Percentiles rank a stretch among this genome's conserved stretches.
Conservation (phyloP, 1,140 invertebrate species). For the Apis mellifera region DNA sequence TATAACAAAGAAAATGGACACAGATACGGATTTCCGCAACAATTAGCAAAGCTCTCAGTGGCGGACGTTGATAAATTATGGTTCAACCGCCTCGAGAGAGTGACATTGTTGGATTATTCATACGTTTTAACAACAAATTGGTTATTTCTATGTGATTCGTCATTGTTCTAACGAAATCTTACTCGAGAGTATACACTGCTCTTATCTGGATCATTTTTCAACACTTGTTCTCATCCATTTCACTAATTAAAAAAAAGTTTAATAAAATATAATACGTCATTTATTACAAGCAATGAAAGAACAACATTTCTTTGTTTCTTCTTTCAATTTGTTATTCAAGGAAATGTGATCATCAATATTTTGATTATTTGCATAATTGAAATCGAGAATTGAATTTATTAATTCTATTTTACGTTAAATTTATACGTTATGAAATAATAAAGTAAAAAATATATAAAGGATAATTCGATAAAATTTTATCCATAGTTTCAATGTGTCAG, state of each 20-base stretch:
- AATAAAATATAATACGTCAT: too few relatives aligned
- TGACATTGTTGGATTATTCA: slow-evolving; percentile 65
- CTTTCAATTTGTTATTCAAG: not conserved
- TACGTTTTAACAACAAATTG: slow-evolving; percentile 67
- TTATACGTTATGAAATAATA: not conserved
- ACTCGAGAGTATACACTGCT: not conserved
- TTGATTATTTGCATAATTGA: not conserved
- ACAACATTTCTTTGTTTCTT: not conserved
- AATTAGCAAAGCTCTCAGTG: slow-evolving; percentile 19
- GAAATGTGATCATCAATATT: not conserved
- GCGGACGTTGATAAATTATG: slow-evolving; percentile 34
- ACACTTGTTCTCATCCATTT: not conserved
- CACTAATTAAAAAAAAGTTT: not conserved
- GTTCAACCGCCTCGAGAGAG: not conserved
- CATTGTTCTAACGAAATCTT: not conserved
- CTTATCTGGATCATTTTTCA: not conserved
- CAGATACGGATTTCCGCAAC: slow-evolving; percentile 6
- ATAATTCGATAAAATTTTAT: too few relatives aligned
- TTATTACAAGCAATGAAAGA: not conserved
- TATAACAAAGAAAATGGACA: not conserved
- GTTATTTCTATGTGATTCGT: slow-evolving; percentile 23
- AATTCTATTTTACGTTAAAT: not conserved
- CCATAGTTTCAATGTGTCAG: too few relatives aligned
- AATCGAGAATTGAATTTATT: not conserved
- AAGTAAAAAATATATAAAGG: not conserved